Evolutionary conservation across 2,797 vertebrate genomes (phyloP).

Genomic region (Microctenopoma stevenorrisi): DNA sequence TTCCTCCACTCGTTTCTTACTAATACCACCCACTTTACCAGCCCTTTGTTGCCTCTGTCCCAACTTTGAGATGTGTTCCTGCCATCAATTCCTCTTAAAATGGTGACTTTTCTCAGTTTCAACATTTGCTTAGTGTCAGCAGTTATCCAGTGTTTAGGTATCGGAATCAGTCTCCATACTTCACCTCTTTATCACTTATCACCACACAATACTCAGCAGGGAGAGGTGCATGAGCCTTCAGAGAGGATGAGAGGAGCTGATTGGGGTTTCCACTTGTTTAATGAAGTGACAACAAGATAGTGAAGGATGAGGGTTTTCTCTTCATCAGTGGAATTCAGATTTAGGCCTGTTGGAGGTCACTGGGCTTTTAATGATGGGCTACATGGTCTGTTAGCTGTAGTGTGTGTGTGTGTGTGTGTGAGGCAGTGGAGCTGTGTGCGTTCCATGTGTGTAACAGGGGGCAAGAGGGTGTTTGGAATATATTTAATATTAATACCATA

Average conservation of each 20-base stretch:
- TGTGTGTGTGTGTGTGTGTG: neutral
- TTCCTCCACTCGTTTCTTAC: too few relatives aligned
- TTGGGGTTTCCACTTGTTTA: conserved; percentile 53
- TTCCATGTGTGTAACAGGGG: neutral
- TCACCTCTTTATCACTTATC: conserved; percentile 11
- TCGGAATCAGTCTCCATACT: neutral
- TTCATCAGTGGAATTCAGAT: conserved; percentile 65
- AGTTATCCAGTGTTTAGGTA: neutral
- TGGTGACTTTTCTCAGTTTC: too few relatives aligned
- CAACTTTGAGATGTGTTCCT: too few relatives aligned
- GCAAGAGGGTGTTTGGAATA: neutral
- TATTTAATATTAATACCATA: conserved; percentile 6
- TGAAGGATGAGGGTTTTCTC: conserved; percentile 69
- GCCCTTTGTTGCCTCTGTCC: too few relatives aligned
- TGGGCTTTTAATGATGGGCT: conserved; percentile 57
- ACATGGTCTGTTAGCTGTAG: conserved; percentile 57
- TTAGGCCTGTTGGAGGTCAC: conserved; percentile 61
- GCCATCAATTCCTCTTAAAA: too few relatives aligned
- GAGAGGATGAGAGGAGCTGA: conserved; percentile 41
- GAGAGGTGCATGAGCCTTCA: conserved; percentile 5
- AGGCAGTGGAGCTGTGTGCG: neutral
- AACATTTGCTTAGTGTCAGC: too few relatives aligned
- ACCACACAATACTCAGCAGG: conserved; percentile 26
- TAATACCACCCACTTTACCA: too few relatives aligned
- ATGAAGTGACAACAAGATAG: conserved; percentile 61